These are phyloP conservation scores for Arizona elegans DNA, from an alignment of 2,113 vertebrate species.

Conservation along the genomic window DNA sequence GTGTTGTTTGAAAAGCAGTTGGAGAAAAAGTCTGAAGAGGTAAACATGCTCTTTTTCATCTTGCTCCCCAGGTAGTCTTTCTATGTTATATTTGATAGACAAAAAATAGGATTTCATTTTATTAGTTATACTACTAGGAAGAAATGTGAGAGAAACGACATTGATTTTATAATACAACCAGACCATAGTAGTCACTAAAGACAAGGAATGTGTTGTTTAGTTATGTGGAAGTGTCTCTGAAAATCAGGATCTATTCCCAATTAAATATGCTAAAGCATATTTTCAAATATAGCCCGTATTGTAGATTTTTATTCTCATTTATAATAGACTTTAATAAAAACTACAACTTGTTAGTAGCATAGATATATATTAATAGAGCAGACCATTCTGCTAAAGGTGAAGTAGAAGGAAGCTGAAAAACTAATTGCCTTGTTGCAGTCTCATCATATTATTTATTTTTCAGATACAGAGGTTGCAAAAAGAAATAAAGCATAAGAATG, in stretches of 20 bases:
- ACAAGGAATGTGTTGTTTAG: neutral
- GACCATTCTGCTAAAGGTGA: neutral
- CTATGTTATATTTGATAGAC: neutral
- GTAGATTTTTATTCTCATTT: neutral
- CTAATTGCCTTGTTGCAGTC: conserved; percentile 24
- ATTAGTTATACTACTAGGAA: neutral
- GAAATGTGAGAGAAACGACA: neutral
- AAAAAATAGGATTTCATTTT: neutral
- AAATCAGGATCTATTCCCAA: neutral
- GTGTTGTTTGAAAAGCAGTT: conserved; percentile 77
- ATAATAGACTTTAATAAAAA: neutral
- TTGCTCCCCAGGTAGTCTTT: neutral
- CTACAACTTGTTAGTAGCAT: neutral
- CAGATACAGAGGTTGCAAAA: conserved; percentile 83
- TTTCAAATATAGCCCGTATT: neutral
- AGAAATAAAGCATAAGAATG: conserved; percentile 75
- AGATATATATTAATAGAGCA: neutral
- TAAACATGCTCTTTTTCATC: conserved; percentile 55
- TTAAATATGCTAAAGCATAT: neutral
- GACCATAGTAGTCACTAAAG: neutral
- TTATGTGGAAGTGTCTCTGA: neutral
- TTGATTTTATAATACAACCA: neutral
- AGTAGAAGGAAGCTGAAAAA: conserved; percentile 7
- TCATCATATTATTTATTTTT: conserved; percentile 54
- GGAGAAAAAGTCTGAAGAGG: conserved; percentile 80